Conservation (phyloP, 2,797 vertebrate genomes). For the Hydrolagus colliei region DNA sequence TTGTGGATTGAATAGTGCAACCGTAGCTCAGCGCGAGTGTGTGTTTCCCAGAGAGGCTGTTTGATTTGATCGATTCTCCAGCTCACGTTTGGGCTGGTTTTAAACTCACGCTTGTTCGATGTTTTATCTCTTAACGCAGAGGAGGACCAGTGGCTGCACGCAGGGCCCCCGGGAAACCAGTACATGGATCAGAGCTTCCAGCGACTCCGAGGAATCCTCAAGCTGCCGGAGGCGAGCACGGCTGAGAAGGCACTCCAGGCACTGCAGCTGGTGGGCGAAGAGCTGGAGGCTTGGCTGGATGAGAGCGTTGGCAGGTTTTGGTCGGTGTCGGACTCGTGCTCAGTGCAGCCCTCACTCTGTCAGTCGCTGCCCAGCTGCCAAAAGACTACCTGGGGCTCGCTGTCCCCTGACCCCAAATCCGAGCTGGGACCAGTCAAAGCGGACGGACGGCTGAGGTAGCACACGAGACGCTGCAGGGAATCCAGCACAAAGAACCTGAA, state of each 20-base stretch:
- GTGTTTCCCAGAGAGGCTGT: not conserved
- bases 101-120: not conserved
- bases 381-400: conserved; percentile 87
- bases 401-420: conserved; percentile 89
- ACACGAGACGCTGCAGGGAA: conserved; percentile 21
- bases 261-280: conserved; percentile 60
- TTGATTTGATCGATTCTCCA: too few species aligned
- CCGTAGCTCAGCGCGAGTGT: not conserved
- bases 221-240: conserved; percentile 64
- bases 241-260: conserved; percentile 57
- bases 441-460: conserved; percentile 91
- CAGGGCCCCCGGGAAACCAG: conserved; percentile 76
- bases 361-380: conserved; percentile 64
- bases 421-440: conserved; percentile 81
- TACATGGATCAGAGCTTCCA: conserved; percentile 94
- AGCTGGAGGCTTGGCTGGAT: conserved; percentile 79
- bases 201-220: conserved; percentile 75
- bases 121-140: conserved; percentile 50
- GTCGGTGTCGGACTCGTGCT: conserved; percentile 63
- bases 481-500: not conserved
- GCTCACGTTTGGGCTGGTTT: not conserved
- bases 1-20: too few species aligned
- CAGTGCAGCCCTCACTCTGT: conserved; percentile 60
- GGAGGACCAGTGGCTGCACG: conserved; percentile 79
- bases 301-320: conserved; percentile 54